Evolutionary conservation across 1,140 invertebrate genomes (phyloP), one percentile per base, ranked within the genome.

Genomic region (Whitmania pigra): DNA sequence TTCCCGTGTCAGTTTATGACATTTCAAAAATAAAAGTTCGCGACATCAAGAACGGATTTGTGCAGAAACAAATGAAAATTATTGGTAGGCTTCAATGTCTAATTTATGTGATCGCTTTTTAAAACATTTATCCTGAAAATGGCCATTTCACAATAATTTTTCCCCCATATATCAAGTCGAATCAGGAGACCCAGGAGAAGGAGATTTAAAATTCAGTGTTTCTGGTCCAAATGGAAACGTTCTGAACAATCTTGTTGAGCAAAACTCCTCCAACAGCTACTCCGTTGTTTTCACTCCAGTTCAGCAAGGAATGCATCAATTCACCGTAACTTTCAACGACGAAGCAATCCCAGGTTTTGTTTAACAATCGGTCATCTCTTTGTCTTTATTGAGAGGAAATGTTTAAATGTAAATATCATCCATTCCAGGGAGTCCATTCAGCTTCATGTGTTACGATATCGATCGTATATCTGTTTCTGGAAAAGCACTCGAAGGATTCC

Each of bases 261-360:
- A 93, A 20, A 90, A 97, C 9, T 93, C 93, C 63, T 92, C 92
- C 73, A 93, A 93, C 53, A 86, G 92, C 72, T 97, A 93, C 80
- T 86, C 96, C 36, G 93, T 97, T 17, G 69, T 53, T 40, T 70
- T 70, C 43, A 53, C 43, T n/a, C 69, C 69, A 11, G 43, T 70
- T 22, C 40, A 53, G 43, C 49, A 53, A 27, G 74, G 74, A 18
- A 72, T 73, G 67, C 70, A 73, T 25, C 72, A 73, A 71, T 66
- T 75, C 27, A 73, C 72, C 25, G 69, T 73, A 2, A 73, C 67
- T 36, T 70, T 73, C 53, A 73, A 70, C 29, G 40, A 71, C 18
- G 53, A 73, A 4, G 69, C 73, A 73, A 68, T 70, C 66, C 49
- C 66, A 71, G 67, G 73, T 75, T 63, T 13, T 6, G 11, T 1